Conservation (phyloP, 2,797 vertebrate species). For the Gephyroberyx darwinii region DNA sequence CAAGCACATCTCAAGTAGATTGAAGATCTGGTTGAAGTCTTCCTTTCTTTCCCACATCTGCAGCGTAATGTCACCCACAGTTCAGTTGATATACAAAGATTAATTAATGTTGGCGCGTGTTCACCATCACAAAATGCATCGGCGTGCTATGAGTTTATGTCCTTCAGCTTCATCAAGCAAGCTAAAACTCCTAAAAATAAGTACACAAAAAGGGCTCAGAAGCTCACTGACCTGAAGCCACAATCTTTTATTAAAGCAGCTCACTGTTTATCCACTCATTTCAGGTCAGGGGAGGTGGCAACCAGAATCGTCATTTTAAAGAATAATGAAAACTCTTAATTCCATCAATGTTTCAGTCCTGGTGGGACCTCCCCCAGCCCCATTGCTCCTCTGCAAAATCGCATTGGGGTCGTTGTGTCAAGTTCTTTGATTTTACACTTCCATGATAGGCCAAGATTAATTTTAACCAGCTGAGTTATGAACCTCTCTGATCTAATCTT, state of each 20-base stretch:
- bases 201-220: conserved; percentile 22
- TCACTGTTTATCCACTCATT: conserved; percentile 36
- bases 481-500: conserved; percentile 41
- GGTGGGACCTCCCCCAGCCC: background rate
- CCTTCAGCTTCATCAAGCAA: conserved; percentile 29
- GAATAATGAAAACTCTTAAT: conserved; percentile 32
- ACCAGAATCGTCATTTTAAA: conserved; percentile 19
- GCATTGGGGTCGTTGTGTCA: conserved; percentile 16
- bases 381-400: conserved; percentile 20
- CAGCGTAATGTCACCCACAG: background rate
- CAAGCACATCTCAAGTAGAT: background rate
- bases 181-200: conserved; percentile 8
- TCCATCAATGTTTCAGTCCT: conserved; percentile 26
- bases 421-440: conserved; percentile 37
- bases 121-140: background rate
- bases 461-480: conserved; percentile 51
- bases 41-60: background rate
- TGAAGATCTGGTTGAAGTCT: background rate
- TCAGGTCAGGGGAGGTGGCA: conserved; percentile 14
- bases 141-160: conserved; percentile 1
- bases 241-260: conserved; percentile 40
- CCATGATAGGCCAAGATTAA: conserved; percentile 34
- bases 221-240: conserved; percentile 40
- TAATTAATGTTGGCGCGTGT: background rate
- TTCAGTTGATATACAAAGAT: too few relatives aligned